Percentiles rank a stretch among this genome's conserved stretches.
Evolutionary conservation across 1,140 invertebrate genomes (phyloP).

Genomic region (Glossosoma conforme): DNA sequence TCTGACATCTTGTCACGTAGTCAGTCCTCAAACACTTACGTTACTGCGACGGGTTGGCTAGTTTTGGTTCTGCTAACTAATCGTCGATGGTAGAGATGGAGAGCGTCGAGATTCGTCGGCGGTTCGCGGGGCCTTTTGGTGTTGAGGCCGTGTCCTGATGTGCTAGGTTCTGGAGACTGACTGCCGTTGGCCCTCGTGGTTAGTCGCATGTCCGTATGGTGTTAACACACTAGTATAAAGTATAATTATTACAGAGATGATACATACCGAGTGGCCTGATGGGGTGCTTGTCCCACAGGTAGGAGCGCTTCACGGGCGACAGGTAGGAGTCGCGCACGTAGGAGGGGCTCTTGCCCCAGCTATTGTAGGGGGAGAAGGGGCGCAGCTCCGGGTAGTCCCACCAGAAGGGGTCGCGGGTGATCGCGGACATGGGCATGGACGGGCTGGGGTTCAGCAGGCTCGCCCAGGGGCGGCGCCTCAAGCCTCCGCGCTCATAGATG

Average conservation of each 20-base stretch:
- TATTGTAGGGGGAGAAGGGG: conserved; percentile 60
- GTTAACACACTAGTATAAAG: not conserved
- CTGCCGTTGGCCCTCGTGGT: no score
- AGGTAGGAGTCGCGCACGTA: conserved; percentile 80
- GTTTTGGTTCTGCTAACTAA: no score
- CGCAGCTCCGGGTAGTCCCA: conserved; percentile 72
- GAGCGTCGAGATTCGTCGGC: no score
- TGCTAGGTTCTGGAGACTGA: no score
- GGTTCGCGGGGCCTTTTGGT: no score
- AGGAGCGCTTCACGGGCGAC: conserved; percentile 81
- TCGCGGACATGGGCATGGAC: conserved; percentile 67
- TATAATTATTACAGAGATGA: not conserved
- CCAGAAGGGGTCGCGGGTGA: conserved; percentile 82
- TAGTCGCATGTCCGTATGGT: no score
- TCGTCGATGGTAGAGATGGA: no score
- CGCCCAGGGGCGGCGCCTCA: conserved; percentile 61
- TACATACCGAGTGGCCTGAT: conserved; percentile 72
- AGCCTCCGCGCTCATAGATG: conserved; percentile 60
- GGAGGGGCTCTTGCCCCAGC: conserved; percentile 64
- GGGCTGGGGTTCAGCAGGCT: conserved; percentile 73
- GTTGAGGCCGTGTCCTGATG: no score
- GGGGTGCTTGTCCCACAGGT: conserved; percentile 83
- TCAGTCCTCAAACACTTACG: not conserved
- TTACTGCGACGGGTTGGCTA: not conserved
- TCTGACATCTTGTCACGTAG: not conserved